These are phyloP conservation scores for Gnathonemus echidnorhynchus DNA, from an alignment of 2,113 vertebrate species.

Conservation along the genomic window DNA sequence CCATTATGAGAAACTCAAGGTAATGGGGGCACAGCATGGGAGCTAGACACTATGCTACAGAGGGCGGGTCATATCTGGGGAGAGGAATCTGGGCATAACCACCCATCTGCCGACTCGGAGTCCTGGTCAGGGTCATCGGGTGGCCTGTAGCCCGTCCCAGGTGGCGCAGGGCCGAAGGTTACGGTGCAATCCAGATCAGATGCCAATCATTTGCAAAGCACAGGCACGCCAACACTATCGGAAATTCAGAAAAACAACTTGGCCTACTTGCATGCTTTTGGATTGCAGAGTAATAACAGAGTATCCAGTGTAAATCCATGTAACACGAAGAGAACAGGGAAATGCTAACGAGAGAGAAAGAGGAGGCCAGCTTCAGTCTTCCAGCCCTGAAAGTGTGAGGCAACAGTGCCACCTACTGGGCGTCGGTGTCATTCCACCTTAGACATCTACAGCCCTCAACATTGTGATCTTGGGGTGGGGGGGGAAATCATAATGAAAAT, in stretches of 20 bases:
- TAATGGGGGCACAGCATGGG: slow-evolving; percentile 37
- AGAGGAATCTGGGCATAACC: neutral
- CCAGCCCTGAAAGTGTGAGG: neutral
- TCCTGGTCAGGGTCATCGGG: neutral
- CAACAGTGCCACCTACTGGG: neutral
- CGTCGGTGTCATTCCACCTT: neutral
- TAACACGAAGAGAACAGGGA: neutral
- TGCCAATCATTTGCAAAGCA: neutral
- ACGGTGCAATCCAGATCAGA: neutral
- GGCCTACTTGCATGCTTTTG: neutral
- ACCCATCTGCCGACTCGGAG: neutral
- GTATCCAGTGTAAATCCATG: neutral
- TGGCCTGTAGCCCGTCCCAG: neutral
- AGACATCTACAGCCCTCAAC: neutral
- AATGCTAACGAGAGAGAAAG: neutral
- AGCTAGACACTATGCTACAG: neutral
- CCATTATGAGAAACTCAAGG: slow-evolving; percentile 96
- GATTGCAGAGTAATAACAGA: neutral
- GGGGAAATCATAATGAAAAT: neutral
- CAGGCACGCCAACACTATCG: neutral
- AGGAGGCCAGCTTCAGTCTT: neutral
- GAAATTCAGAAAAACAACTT: neutral
- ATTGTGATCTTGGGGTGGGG: neutral
- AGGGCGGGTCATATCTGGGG: neutral
- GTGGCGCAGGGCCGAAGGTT: neutral